Conservation (phyloP, 30 jellyfish, hydroid and myxozoan genomes). For the Pelagia noctiluca region DNA sequence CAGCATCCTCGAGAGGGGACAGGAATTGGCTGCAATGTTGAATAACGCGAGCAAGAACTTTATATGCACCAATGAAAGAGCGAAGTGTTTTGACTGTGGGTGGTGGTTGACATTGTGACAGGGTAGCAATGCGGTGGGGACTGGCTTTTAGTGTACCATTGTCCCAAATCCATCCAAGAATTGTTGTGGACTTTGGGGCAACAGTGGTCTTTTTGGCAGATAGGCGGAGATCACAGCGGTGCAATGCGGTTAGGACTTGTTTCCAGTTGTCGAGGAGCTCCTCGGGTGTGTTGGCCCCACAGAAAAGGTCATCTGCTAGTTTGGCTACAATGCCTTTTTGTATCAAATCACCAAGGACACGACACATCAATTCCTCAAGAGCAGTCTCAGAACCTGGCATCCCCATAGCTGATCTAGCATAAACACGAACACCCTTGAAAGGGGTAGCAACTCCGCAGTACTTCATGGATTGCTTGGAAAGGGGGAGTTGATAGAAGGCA, state of each 20-base stretch:
- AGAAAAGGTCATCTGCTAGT: constrained; percentile 65
- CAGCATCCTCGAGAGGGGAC: constrained; percentile 43
- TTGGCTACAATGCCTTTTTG: constrained; percentile 59
- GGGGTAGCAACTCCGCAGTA: constrained; percentile 83
- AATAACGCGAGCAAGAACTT: constrained; percentile 54
- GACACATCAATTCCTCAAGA: constrained; percentile 69
- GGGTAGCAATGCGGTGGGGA: constrained; percentile 55
- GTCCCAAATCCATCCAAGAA: constrained; percentile 77
- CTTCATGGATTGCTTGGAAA: constrained; percentile 56
- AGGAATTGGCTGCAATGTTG: constrained; percentile 19
- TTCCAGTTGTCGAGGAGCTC: constrained; percentile 40
- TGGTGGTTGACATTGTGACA: constrained; percentile 62
- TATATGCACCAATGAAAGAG: constrained; percentile 68
- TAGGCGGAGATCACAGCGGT: constrained; percentile 11
- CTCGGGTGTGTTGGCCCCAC: constrained; percentile 45
- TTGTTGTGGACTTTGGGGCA: constrained; percentile 64
- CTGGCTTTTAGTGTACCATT: constrained; percentile 57
- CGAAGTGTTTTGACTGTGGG: constrained; percentile 52
- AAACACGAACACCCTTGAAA: constrained; percentile 66
- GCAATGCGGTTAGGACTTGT: constrained; percentile 40
- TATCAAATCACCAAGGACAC: constrained; percentile 50
- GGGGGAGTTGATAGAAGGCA: constrained; percentile 75
- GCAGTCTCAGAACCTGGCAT: constrained; percentile 85
- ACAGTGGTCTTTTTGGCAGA: constrained; percentile 60
- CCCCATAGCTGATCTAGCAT: constrained; percentile 72